These are phyloP conservation scores for Echinarachnius parma DNA, from an alignment of 53 echinoderm and acorn worm genomes.

Conservation along the genomic window DNA sequence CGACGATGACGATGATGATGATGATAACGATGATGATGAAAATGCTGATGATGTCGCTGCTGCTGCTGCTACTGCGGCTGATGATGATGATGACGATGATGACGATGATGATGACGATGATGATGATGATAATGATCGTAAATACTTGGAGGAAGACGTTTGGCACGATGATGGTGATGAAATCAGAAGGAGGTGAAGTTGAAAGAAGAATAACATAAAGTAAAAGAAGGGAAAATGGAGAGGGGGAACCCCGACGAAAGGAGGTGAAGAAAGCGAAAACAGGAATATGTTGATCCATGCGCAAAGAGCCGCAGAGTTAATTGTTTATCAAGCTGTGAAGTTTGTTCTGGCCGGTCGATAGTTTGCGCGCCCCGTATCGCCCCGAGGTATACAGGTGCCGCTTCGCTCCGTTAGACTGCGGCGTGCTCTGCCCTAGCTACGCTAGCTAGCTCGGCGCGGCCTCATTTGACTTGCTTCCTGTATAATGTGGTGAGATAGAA, in stretches of 20 bases:
- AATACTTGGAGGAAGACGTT: too few relatives aligned
- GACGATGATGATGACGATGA: not conserved
- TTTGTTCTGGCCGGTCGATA: slow-evolving; percentile 36
- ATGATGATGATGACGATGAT: not conserved
- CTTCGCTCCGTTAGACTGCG: not conserved
- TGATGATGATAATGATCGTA: not conserved
- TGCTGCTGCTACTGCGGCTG: too few relatives aligned
- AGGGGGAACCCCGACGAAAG: not conserved
- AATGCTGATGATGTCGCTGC: not conserved
- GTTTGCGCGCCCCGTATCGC: slow-evolving; percentile 9
- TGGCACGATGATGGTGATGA: too few relatives aligned
- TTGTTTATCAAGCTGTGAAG: slow-evolving; percentile 46
- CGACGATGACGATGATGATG: slow-evolving; percentile 32
- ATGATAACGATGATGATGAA: slow-evolving; percentile 36
- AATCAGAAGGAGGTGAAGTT: too few relatives aligned
- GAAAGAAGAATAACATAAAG: not conserved
- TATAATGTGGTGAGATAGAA: too few relatives aligned
- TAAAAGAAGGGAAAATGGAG: slow-evolving; percentile 8
- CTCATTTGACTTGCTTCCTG: not conserved
- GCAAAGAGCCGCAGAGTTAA: slow-evolving; percentile 9
- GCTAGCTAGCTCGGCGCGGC: not conserved
- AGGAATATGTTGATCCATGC: slow-evolving; percentile 37
- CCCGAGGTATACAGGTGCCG: slow-evolving; percentile 43
- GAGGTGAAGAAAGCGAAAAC: slow-evolving; percentile 8
- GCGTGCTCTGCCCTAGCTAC: not conserved